Evolutionary conservation across 2,797 vertebrate genomes (phyloP).

Genomic region (Eurystomus glaucurus): DNA sequence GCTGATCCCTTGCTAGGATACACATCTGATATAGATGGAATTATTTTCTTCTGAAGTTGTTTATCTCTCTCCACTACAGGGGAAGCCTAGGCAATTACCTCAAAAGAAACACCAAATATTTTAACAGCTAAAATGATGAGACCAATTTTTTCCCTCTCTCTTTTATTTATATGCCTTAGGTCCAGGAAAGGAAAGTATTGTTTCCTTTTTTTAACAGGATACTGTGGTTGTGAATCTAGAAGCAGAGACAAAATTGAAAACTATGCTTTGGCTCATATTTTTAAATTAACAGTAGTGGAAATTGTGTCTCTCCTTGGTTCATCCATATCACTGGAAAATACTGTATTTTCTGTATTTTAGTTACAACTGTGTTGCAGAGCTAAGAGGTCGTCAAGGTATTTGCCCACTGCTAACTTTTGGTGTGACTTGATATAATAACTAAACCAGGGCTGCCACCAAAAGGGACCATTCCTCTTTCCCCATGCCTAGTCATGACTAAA

Average conservation of each 20-base stretch:
- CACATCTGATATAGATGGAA: background rate
- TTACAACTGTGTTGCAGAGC: background rate
- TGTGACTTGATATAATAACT: background rate
- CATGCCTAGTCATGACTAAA: background rate
- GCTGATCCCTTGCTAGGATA: slow-evolving; percentile 35
- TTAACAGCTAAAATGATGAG: slow-evolving; percentile 26
- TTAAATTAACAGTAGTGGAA: background rate
- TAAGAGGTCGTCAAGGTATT: background rate
- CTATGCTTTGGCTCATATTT: background rate
- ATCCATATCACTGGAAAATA: background rate
- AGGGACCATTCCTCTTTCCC: rapidly evolving
- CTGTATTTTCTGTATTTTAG: background rate
- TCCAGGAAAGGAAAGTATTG: background rate
- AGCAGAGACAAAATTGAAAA: background rate
- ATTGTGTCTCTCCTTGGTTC: background rate
- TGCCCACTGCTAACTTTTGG: background rate
- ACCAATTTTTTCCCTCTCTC: background rate
- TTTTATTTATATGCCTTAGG: background rate
- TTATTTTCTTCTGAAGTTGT: slow-evolving; percentile 60
- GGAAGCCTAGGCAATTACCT: background rate
- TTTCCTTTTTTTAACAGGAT: background rate
- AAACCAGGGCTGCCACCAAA: background rate
- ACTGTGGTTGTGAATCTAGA: background rate
- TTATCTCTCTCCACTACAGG: slow-evolving; percentile 29
- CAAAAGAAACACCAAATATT: slow-evolving; percentile 55